These are phyloP conservation scores for Limosa lapponica DNA, from an alignment of 2,797 vertebrate species.

Conservation along the genomic window DNA sequence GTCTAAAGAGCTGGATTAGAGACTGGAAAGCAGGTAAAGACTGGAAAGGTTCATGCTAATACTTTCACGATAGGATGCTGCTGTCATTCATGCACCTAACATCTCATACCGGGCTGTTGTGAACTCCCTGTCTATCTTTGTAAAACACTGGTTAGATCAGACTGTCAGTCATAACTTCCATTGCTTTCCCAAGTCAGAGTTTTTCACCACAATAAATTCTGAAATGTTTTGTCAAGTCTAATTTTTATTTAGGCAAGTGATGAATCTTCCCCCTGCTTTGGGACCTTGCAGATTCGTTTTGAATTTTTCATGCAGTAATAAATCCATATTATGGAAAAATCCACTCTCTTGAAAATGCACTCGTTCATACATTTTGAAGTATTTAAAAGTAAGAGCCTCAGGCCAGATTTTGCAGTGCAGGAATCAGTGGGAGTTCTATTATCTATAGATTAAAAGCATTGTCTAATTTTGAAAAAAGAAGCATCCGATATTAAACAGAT, in stretches of 20 bases:
- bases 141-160: not conserved
- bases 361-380: not conserved
- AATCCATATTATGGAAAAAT: constrained; percentile 51
- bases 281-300: constrained; percentile 30
- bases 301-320: constrained; percentile 44
- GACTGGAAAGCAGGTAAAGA: not conserved
- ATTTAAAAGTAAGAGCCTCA: constrained; percentile 34
- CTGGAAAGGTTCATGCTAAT: not conserved
- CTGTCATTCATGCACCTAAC: not conserved
- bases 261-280: not conserved
- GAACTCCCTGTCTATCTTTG: not conserved
- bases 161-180: not conserved
- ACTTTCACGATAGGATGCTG: not conserved
- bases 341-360: constrained; percentile 9
- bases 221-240: constrained; percentile 19
- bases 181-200: not conserved
- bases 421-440: constrained; percentile 17
- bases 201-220: constrained; percentile 15
- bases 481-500: not conserved
- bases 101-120: not conserved
- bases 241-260: constrained; percentile 17
- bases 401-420: constrained; percentile 23
- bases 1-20: not conserved
- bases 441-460: constrained; percentile 36
- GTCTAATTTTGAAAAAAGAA: constrained; percentile 10